Conservation (phyloP, 2,797 vertebrate genomes). For the Hafferia zeledoni region DNA sequence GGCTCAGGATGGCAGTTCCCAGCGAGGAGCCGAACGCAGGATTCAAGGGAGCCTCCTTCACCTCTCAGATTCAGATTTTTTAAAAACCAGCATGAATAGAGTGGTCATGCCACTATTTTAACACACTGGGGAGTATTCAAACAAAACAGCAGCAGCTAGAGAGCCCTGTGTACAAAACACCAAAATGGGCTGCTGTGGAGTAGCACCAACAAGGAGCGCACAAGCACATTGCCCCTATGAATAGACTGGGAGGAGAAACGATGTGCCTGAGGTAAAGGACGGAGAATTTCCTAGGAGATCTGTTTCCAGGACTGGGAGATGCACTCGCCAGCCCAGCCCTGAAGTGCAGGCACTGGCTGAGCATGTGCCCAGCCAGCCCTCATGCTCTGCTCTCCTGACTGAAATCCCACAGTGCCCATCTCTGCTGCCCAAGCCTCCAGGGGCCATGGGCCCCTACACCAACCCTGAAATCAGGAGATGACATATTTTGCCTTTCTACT, state of each 20-base stretch:
- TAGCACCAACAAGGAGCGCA: not conserved
- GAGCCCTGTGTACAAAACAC: not conserved
- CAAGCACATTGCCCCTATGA: accelerated
- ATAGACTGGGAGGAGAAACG: not conserved
- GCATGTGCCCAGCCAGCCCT: not conserved
- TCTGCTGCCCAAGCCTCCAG: accelerated
- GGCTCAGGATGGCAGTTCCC: not conserved
- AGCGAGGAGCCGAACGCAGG: accelerated
- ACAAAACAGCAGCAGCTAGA: not conserved
- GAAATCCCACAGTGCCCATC: accelerated
- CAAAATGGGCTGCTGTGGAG: not conserved
- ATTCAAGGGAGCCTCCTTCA: not conserved
- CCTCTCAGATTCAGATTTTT: not conserved
- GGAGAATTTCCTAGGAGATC: not conserved
- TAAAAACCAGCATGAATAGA: not conserved
- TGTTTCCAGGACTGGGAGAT: accelerated
- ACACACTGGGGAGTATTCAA: not conserved
- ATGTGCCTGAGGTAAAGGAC: not conserved
- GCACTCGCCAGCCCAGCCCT: accelerated
- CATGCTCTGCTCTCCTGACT: accelerated
- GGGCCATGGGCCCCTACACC: not conserved
- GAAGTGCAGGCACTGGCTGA: not conserved
- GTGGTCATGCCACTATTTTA: not conserved
- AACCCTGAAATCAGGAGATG: not conserved
- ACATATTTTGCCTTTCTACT: not conserved